Evolutionary conservation across 2,113 vertebrate species (phyloP).

Genomic region (Orycteropus afer): DNA sequence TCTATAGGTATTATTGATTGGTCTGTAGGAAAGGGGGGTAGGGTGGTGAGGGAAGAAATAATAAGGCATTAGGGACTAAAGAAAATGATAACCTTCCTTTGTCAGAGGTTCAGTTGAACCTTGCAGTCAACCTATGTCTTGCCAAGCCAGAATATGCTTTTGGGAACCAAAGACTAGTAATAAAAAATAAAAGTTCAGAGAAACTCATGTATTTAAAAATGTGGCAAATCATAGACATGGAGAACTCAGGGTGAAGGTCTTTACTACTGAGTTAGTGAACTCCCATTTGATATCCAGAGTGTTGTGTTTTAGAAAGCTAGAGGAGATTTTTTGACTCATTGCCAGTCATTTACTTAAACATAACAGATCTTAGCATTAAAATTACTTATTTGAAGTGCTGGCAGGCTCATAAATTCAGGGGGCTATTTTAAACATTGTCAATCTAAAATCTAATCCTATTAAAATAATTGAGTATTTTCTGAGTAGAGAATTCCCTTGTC

Average conservation of each 20-base stretch:
- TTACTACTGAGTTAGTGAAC: slow-evolving; percentile 34
- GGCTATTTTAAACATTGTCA: slow-evolving; percentile 84
- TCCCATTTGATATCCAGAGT: slow-evolving; percentile 29
- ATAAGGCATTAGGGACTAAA: not conserved
- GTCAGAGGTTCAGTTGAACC: slow-evolving; percentile 6
- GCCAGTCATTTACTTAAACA: slow-evolving; percentile 86
- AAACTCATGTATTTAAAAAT: slow-evolving; percentile 55
- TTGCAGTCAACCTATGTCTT: not conserved
- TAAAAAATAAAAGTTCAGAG: slow-evolving; percentile 46
- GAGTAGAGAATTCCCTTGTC: slow-evolving; percentile 80
- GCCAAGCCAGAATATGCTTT: slow-evolving; percentile 1
- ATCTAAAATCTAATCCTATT: slow-evolving; percentile 85
- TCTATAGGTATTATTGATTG: not conserved
- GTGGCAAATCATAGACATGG: not conserved
- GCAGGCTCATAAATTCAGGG: slow-evolving; percentile 84
- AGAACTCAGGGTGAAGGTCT: slow-evolving; percentile 30
- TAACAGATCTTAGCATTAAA: slow-evolving; percentile 82
- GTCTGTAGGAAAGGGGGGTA: not conserved
- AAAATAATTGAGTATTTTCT: slow-evolving; percentile 86
- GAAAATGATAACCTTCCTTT: not conserved
- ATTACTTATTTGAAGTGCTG: slow-evolving; percentile 82
- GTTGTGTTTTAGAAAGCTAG: slow-evolving; percentile 65
- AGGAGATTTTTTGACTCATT: slow-evolving; percentile 74
- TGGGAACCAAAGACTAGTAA: slow-evolving; percentile 51
- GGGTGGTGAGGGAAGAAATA: not conserved